Percentiles rank a stretch among this genome's conserved stretches.
These are phyloP conservation scores for Autographa gamma DNA, from an alignment of 2,888 invertebrate genomes.

Conservation along the genomic window DNA sequence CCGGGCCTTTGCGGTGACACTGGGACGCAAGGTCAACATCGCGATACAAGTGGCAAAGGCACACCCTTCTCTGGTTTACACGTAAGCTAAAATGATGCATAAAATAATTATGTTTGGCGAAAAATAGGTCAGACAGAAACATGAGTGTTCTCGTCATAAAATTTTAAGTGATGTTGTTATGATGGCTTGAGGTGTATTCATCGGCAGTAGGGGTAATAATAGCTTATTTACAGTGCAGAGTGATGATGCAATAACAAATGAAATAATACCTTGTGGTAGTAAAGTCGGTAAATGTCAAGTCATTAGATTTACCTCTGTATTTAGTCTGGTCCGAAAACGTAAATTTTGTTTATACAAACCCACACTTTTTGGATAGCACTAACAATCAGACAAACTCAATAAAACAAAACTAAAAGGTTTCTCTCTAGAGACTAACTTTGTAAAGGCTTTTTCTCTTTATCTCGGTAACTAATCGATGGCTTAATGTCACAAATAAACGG, in stretches of 20 bases:
- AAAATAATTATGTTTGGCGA: conserved; percentile 32
- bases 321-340: neutral
- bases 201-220: neutral
- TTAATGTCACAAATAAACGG: conserved; percentile 16
- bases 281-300: too few species aligned
- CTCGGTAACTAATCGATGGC: conserved; percentile 11
- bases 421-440: conserved; percentile 12
- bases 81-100: conserved; percentile 28
- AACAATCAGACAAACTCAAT: neutral
- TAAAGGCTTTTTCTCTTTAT: conserved; percentile 12
- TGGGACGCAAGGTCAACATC: conserved; percentile 32
- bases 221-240: too few species aligned
- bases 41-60: conserved; percentile 29
- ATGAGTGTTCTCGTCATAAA: neutral
- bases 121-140: conserved; percentile 32
- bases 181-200: neutral
- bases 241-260: too few species aligned
- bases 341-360: neutral
- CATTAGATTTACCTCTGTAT: neutral
- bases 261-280: too few species aligned
- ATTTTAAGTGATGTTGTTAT: neutral
- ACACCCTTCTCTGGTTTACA: conserved; percentile 24
- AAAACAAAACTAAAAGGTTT: conserved; percentile 7
- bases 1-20: conserved; percentile 11
- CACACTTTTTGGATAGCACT: neutral